phyloP scores from a whole-genome alignment of 2,113 vertebrate genomes.

The Cololabis saira region DNA sequence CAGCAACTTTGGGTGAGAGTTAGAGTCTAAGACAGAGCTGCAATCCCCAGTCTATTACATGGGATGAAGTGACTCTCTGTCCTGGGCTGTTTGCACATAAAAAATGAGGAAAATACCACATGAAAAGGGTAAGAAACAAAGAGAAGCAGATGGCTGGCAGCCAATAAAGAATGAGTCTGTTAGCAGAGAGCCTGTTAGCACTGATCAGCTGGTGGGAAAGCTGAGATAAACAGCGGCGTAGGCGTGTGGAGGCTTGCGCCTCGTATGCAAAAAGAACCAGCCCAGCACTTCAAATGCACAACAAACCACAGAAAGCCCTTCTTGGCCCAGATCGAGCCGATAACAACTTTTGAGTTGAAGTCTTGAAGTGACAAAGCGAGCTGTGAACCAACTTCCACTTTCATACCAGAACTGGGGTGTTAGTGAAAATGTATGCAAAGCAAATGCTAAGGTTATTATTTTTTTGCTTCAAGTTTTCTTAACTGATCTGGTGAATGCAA shows the following conservation, averaged over 20 bases:
- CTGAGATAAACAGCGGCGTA: slow-evolving; percentile 43
- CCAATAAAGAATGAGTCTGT: slow-evolving; percentile 20
- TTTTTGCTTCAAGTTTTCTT: background rate
- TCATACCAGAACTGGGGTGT: slow-evolving; percentile 13
- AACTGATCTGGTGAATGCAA: background rate
- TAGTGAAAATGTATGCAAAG: too few relatives aligned
- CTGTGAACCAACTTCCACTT: slow-evolving; percentile 21
- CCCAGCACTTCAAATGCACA: slow-evolving; percentile 8
- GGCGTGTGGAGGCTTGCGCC: slow-evolving; percentile 68
- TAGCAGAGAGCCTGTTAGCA: slow-evolving; percentile 29
- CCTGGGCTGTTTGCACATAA: background rate
- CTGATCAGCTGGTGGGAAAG: slow-evolving; percentile 51
- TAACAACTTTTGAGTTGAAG: slow-evolving; percentile 8
- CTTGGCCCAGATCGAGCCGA: slow-evolving; percentile 19
- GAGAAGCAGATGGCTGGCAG: background rate
- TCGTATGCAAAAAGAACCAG: slow-evolving; percentile 36
- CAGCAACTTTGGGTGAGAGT: background rate
- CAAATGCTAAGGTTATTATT: background rate
- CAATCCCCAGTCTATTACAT: too few relatives aligned
- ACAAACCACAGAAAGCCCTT: slow-evolving; percentile 10
- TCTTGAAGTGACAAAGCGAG: slow-evolving; percentile 28
- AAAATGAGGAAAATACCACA: background rate
- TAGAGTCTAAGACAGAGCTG: too few relatives aligned
- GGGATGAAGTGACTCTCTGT: background rate
- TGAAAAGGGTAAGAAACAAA: background rate